Evolutionary conservation across 1,140 invertebrate genomes (phyloP).

Genomic region (Pentalonia nigronervosa): DNA sequence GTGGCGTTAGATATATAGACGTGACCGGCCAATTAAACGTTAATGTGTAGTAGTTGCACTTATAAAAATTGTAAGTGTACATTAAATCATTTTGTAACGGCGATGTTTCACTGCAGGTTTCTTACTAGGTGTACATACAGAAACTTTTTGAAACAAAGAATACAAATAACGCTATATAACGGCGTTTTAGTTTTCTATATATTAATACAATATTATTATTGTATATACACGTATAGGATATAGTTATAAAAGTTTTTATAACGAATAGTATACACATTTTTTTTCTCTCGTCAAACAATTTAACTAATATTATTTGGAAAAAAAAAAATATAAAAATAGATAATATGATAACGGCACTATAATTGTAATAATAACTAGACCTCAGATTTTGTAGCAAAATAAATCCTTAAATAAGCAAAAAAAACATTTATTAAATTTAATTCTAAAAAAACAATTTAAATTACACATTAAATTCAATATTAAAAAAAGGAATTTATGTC

Average conservation of each 20-base stretch:
- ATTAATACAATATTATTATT: neutral
- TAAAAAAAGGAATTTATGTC: too few species aligned
- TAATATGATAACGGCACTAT: neutral
- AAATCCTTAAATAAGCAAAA: too few species aligned
- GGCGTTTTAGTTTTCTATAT: neutral
- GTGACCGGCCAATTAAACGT: slow-evolving; percentile 8
- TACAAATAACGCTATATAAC: neutral
- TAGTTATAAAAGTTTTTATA: neutral
- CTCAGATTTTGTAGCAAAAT: too few species aligned
- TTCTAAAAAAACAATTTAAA: too few species aligned
- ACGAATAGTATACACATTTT: neutral
- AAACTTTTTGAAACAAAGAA: neutral
- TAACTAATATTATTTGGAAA: neutral
- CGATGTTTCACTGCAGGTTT: neutral
- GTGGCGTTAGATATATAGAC: neutral
- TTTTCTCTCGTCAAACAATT: too few species aligned
- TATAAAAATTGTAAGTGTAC: slow-evolving; percentile 27
- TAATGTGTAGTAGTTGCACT: slow-evolving; percentile 31
- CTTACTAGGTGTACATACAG: neutral
- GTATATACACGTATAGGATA: too few species aligned
- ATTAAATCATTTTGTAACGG: slow-evolving; percentile 29
- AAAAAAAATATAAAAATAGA: neutral
- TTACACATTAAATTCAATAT: too few species aligned
- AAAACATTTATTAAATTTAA: too few species aligned
- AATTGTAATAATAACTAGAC: neutral